A percentile compares a stretch with the other conserved stretches of the same genome.
Conservation (phyloP, 2,888 invertebrate species). For the Tetragonisca angustula region DNA sequence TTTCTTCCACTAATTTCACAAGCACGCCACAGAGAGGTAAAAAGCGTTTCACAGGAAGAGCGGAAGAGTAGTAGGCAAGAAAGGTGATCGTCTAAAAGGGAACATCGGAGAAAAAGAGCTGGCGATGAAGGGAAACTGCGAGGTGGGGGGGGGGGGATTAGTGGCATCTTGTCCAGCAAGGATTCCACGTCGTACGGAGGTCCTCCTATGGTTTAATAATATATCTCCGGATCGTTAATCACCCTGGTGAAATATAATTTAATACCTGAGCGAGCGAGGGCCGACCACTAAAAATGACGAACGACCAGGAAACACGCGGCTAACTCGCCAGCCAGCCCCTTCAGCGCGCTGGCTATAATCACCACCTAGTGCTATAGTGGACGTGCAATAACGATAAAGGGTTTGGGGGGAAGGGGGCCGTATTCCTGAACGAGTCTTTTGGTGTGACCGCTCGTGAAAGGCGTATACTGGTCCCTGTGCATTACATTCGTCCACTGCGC, state of each 20-base stretch:
- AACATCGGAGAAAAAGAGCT: background rate
- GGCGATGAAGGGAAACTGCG: constrained; percentile 9
- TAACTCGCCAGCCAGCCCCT: constrained; percentile 53
- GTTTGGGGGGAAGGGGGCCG: constrained; percentile 39
- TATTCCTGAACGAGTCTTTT: constrained; percentile 53
- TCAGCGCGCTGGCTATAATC: constrained; percentile 10
- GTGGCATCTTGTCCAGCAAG: constrained; percentile 70
- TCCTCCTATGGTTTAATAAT: constrained; percentile 73
- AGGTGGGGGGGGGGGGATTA: background rate
- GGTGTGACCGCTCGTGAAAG: constrained; percentile 48
- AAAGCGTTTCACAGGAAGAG: constrained; percentile 22
- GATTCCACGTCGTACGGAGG: constrained; percentile 66
- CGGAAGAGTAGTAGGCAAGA: constrained; percentile 27
- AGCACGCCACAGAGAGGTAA: constrained; percentile 14
- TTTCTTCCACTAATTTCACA: constrained; percentile 11
- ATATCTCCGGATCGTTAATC: constrained; percentile 75
- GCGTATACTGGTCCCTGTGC: constrained; percentile 47
- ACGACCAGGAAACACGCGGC: constrained; percentile 70
- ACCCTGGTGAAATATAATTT: constrained; percentile 76
- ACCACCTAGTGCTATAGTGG: background rate
- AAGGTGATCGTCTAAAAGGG: constrained; percentile 7
- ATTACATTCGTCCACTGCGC: constrained; percentile 60
- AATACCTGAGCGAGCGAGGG: constrained; percentile 70
- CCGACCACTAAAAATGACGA: constrained; percentile 74
- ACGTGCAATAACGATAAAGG: constrained; percentile 70